Evolutionary conservation across 2,797 vertebrate genomes (phyloP), one percentile per base, ranked within the genome.

Genomic region (Brotula barbata): DNA sequence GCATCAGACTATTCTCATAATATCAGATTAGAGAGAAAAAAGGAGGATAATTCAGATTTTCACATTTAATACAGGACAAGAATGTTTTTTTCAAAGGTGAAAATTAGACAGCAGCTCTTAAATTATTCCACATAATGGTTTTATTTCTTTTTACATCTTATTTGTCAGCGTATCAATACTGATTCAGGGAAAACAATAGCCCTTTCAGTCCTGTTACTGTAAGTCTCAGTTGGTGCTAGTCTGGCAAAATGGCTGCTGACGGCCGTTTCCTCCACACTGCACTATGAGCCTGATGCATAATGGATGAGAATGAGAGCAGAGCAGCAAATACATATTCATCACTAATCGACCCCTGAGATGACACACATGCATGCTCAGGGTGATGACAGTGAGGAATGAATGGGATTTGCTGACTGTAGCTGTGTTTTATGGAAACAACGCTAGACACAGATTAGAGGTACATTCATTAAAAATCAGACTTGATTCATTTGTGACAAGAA

Each of bases 201-300:
- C n/a, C 41, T 51, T 60, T 17, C 25, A 31, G 57, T 31, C 57
- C 21, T 15, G 43, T 50, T 66, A 55, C 61, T 46, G 41, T 19
- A 53, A 46, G 23, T 23, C 46, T 52, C 44, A 16, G 23, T 60
- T 20, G 8, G 5, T 5, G 42, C 43, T 36, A 28, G 51, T 49
- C 40, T 20, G 50, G 41, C 43, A 39, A 40, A 68, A 62, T 22
- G 58, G 36, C 37, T 40, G 31, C 2, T 16, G 53, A 65, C 21
- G 51, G 71, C 77, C 64, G 56, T 36, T 48, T 68, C 69, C 51
- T 47, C 28, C 28, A 10, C 5, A 44, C 64, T 66, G 67, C 66
- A 43, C 45, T 15, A 49, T 46, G 57, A 41, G 34, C 68, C 53
- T 62, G 31, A 72, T 84, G 16, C 77, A 73, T 87, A 72, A 86